phyloP scores from a whole-genome alignment of 2,113 vertebrate species.

The Toxotes jaculatrix region DNA sequence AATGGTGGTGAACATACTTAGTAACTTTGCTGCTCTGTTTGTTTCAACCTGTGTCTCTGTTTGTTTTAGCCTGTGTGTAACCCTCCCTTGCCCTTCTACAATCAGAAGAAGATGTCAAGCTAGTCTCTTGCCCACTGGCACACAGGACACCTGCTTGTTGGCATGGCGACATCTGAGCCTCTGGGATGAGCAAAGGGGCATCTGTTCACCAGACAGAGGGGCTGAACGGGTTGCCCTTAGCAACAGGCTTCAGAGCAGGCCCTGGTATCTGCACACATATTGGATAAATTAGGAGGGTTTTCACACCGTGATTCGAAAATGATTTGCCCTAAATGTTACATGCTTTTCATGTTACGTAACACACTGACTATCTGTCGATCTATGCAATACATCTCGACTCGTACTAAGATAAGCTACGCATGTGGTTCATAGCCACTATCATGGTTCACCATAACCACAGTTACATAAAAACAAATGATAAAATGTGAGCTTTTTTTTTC shows the following conservation, averaged over 20 bases:
- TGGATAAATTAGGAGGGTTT: conserved; percentile 39
- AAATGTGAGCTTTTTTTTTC: background rate
- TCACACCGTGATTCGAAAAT: background rate
- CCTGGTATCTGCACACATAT: conserved; percentile 41
- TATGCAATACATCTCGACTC: background rate
- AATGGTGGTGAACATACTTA: background rate
- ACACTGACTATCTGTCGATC: conserved; percentile 21
- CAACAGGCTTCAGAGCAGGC: conserved; percentile 62
- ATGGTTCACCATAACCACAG: background rate
- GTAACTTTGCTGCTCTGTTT: background rate
- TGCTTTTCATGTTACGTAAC: too few species aligned
- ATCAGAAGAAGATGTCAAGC: conserved; percentile 48
- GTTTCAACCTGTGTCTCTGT: background rate
- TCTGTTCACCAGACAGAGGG: conserved; percentile 88
- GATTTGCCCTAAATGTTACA: too few species aligned
- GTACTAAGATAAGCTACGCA: background rate
- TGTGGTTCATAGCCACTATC: background rate
- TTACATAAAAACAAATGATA: background rate
- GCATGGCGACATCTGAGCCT: conserved; percentile 85
- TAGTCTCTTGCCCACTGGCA: conserved; percentile 23
- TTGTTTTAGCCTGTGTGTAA: conserved; percentile 21
- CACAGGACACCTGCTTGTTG: conserved; percentile 77
- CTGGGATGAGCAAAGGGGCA: conserved; percentile 87
- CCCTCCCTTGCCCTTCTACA: conserved; percentile 15
- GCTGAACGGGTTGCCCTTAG: conserved; percentile 66